A percentile compares a stretch with the other conserved stretches of the same genome.
Conservation (phyloP, 2,888 invertebrate genomes). For the Xylota sylvarum region DNA sequence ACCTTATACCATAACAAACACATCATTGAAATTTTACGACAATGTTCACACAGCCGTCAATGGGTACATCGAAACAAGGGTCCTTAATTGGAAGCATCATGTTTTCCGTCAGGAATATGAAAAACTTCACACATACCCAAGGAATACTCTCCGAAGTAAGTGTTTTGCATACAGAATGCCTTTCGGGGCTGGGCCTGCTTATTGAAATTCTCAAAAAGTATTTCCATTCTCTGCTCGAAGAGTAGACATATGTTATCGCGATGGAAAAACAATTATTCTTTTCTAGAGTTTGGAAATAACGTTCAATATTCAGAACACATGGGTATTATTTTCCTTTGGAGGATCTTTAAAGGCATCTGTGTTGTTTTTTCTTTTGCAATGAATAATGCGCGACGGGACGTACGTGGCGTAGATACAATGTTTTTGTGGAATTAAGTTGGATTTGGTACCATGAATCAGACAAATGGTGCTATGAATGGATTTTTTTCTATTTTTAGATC, state of each 20-base stretch:
- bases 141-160: background rate
- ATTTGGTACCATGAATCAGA: conserved; percentile 1
- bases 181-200: background rate
- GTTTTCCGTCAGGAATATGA: background rate
- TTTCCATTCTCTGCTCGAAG: background rate
- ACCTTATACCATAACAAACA: background rate
- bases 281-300: background rate
- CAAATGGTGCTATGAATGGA: background rate
- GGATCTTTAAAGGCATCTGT: conserved; percentile 1
- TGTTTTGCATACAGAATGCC: conserved; percentile 34
- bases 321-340: background rate
- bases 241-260: conserved; percentile 20
- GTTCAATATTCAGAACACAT: conserved; percentile 27
- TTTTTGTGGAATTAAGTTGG: background rate
- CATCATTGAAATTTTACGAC: background rate
- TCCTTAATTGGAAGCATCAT: background rate
- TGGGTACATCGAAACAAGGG: background rate
- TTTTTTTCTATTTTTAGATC: background rate
- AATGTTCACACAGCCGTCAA: background rate
- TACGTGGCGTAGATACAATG: conserved; percentile 4
- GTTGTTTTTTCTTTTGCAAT: background rate
- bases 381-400: background rate
- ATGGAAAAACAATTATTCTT: conserved; percentile 31
- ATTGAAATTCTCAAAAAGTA: conserved; percentile 26
- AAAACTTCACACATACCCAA: conserved; percentile 1